Percentiles rank a stretch among this genome's conserved stretches.
Evolutionary conservation across 1,140 invertebrate genomes (phyloP).

Genomic region (Planococcus citri): DNA sequence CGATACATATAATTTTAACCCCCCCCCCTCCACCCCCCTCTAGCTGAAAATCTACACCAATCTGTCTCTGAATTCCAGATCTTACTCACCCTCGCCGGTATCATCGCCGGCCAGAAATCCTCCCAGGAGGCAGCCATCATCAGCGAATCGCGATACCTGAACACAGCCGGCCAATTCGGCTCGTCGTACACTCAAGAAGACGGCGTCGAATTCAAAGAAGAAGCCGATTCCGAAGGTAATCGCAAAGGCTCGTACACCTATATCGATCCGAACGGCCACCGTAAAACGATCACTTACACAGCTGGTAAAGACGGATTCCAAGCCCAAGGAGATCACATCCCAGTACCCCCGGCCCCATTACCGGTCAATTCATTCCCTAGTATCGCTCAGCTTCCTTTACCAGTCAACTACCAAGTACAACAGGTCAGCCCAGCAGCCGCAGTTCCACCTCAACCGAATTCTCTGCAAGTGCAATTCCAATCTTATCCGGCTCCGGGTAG

Average conservation of each 20-base stretch:
- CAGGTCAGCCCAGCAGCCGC: not conserved
- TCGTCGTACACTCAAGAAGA: constrained; percentile 73
- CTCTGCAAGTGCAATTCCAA: constrained; percentile 1
- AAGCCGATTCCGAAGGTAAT: constrained; percentile 67
- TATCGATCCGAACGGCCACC: constrained; percentile 67
- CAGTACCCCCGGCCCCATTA: constrained; percentile 47
- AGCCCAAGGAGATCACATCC: constrained; percentile 65
- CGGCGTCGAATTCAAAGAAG: constrained; percentile 76
- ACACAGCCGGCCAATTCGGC: constrained; percentile 68
- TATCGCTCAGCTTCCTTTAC: not conserved
- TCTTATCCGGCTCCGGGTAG: not conserved
- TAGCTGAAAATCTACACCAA: too few species aligned
- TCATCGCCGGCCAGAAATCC: constrained; percentile 48
- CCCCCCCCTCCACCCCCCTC: too few species aligned
- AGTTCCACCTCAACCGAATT: not conserved
- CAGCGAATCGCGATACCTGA: constrained; percentile 63
- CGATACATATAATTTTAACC: too few species aligned
- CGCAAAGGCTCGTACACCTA: constrained; percentile 73
- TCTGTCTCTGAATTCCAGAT: too few species aligned
- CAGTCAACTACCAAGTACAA: not conserved
- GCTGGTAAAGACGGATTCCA: constrained; percentile 70
- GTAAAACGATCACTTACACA: constrained; percentile 66
- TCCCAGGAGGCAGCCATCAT: constrained; percentile 66
- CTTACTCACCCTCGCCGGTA: constrained; percentile 45
- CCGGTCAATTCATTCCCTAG: constrained; percentile 41